Evolutionary conservation across 2,888 invertebrate species (phyloP).

Genomic region (Matsumyia berberina): DNA sequence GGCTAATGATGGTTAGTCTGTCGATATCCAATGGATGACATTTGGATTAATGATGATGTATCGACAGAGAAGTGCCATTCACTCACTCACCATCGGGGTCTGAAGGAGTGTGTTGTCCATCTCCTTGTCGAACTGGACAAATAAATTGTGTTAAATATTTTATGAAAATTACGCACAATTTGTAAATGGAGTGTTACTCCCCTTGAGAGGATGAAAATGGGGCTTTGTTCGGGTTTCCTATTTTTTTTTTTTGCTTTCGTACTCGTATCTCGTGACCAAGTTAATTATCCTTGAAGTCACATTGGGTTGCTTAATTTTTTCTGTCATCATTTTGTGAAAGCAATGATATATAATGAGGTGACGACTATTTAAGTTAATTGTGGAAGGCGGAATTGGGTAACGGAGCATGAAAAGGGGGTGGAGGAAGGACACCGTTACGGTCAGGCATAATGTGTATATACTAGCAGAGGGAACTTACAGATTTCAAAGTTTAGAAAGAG

Average conservation of each 20-base stretch:
- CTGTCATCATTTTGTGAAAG: constrained; percentile 31
- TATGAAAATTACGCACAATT: constrained; percentile 61
- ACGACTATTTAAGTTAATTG: constrained; percentile 58
- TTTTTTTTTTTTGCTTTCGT: not conserved
- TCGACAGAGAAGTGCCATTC: constrained; percentile 32
- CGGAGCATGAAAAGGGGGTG: not conserved
- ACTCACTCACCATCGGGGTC: not conserved
- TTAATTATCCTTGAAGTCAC: constrained; percentile 67
- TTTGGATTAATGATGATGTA: constrained; percentile 75
- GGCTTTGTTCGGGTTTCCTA: not conserved
- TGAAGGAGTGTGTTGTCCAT: constrained; percentile 6
- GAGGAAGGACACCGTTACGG: no score
- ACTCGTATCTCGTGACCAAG: constrained; percentile 63
- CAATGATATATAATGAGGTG: constrained; percentile 66
- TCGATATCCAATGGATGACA: constrained; percentile 70
- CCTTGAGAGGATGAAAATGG: not conserved
- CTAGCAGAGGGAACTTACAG: no score
- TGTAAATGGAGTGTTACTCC: constrained; percentile 35
- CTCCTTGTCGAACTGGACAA: constrained; percentile 10
- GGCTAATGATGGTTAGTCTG: constrained; percentile 65
- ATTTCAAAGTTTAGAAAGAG: no score
- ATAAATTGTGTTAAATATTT: constrained; percentile 49
- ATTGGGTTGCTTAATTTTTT: constrained; percentile 41
- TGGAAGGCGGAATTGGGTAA: constrained; percentile 19
- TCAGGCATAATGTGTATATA: no score